Evolutionary conservation across 2,113 vertebrate genomes (phyloP).

Genomic region (Galbula dea): DNA sequence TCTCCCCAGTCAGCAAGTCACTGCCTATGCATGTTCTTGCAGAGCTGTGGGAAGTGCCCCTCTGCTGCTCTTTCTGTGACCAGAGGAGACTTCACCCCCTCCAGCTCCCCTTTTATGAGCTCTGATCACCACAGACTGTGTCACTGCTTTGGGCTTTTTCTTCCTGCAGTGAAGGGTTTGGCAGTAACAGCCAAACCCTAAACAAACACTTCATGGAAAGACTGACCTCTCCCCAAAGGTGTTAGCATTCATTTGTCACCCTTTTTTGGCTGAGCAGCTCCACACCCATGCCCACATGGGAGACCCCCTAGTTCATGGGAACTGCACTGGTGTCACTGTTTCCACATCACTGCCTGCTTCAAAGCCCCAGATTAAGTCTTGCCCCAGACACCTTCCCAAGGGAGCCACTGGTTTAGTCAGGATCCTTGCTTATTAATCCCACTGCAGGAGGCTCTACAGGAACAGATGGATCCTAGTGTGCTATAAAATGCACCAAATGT

Average conservation of each 20-base stretch:
- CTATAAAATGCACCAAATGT: conserved; percentile 1
- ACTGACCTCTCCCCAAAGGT: background rate
- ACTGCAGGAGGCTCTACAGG: background rate
- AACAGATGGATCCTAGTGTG: background rate
- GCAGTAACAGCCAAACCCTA: background rate
- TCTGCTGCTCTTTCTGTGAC: background rate
- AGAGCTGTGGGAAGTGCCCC: background rate
- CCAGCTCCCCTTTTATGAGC: background rate
- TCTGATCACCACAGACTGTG: background rate
- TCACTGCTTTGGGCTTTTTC: background rate
- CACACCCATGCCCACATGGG: background rate
- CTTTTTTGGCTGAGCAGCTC: background rate
- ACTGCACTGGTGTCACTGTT: background rate
- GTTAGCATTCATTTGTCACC: background rate
- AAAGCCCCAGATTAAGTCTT: background rate
- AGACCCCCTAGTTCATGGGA: background rate
- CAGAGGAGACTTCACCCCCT: background rate
- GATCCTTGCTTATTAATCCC: background rate
- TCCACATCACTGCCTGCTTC: background rate
- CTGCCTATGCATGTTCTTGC: background rate
- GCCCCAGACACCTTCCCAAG: background rate
- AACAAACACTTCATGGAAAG: background rate
- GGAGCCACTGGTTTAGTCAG: background rate
- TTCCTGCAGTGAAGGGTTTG: background rate
- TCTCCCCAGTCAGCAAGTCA: background rate